Evolutionary conservation across 1,140 invertebrate species (phyloP), one percentile per base, ranked within the genome.

Genomic region (Laodelphax striatellus): DNA sequence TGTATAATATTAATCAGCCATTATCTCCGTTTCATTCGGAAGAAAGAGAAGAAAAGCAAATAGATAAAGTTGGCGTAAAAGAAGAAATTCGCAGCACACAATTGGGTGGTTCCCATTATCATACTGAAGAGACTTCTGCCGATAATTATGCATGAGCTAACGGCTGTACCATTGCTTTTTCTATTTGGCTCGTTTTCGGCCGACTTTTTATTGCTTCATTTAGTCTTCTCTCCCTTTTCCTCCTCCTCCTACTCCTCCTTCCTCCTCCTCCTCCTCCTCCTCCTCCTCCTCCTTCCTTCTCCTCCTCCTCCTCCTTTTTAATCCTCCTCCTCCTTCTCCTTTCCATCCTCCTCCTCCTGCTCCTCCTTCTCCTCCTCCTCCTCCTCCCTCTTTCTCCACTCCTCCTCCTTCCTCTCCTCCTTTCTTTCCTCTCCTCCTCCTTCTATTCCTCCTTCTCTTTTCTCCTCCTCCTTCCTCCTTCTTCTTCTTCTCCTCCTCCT

Each of bases 101-200:
- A 54, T 34, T 60, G 66, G 55, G 53, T 46, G 41, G 65, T 64
- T 17, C 43, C 59, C 31, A 52, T 43, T 38, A 38, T 58, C 61
- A 38, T 41, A 54, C 57, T 54, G 46, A 28, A 52, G 58, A 41
- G 19, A n/a, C 31, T 34, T 22, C 28, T 16, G 28, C 24, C 50
- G 24, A 28, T 19, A 14, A 56, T 55, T 63, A 58, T 58, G 50
- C 41, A 28, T 41, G 42, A 21, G 54, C 31, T 57, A 57, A 24
- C 52, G 22, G 52, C 16, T 38, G 38, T 21, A 34, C 60, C 28
- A 44, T 13, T 56, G 54, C 54, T 57, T 64, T 61, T 65, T 21
- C 46, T 56, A 61, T 43, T 34, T 24, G 60, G 17, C 43, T 16
- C 42, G 43, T 54, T 31, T 61, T 24, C 16, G 16, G 41, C 52